Percentiles rank a stretch among this genome's conserved stretches.
phyloP scores from a whole-genome alignment of 2,797 vertebrate species.

The Pangasius mekongensis region DNA sequence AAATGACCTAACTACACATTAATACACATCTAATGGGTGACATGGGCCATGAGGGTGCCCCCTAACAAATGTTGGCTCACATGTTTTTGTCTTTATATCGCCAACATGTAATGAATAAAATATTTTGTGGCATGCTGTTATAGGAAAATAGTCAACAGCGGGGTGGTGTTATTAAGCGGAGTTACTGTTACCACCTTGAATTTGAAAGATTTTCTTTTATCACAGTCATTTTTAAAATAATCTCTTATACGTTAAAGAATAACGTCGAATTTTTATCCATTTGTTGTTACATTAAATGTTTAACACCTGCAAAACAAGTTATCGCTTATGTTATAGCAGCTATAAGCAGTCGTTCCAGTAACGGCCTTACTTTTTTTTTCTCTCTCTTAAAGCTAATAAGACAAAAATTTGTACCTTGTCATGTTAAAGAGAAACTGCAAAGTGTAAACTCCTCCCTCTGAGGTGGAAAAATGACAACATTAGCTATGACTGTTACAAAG shows the following conservation, averaged over 20 bases:
- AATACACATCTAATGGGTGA: not conserved
- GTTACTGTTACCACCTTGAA: not conserved
- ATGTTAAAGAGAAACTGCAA: not conserved
- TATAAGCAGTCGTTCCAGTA: not conserved
- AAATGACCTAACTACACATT: not conserved
- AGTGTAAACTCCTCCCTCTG: not conserved
- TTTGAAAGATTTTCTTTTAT: not conserved
- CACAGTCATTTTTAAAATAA: not conserved
- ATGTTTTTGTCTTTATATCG: not conserved
- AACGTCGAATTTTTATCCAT: not conserved
- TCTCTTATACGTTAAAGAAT: not conserved
- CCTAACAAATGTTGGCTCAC: not conserved
- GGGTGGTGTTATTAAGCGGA: not conserved
- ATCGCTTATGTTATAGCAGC: not conserved
- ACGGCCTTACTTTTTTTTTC: not conserved
- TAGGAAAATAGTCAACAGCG: not conserved
- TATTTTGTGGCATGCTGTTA: not conserved
- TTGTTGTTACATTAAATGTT: not conserved
- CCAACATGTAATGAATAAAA: not conserved
- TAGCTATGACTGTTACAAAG: not conserved
- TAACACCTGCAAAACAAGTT: not conserved
- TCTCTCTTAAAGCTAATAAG: too few species aligned
- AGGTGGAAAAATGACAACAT: not conserved
- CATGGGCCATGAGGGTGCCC: not conserved
- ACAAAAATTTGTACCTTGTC: not conserved